Conservation (phyloP, 2,113 vertebrate species). For the Callithrix jacchus region DNA sequence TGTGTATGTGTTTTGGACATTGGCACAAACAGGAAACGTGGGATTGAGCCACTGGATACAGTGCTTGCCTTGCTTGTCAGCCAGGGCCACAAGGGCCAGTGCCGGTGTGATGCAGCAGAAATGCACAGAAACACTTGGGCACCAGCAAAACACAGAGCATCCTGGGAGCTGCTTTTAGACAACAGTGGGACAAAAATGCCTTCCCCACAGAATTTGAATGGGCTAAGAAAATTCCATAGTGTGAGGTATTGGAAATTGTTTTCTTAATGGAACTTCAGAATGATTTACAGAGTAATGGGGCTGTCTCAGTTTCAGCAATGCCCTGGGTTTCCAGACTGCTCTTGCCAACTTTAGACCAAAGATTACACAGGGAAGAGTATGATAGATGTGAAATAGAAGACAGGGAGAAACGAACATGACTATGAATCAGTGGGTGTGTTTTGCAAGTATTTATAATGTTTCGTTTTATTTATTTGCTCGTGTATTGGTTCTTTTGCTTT, state of each 20-base stretch:
- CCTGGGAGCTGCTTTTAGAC: background rate
- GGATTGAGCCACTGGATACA: slow-evolving; percentile 14
- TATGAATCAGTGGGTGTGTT: background rate
- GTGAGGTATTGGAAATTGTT: background rate
- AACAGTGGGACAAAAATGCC: background rate
- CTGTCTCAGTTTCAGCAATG: background rate
- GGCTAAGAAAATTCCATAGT: background rate
- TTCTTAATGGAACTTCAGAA: background rate
- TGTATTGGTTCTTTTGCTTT: background rate
- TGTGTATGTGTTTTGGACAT: slow-evolving; percentile 37
- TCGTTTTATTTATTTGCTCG: background rate
- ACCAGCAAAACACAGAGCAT: background rate
- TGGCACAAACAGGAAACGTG: slow-evolving; percentile 48
- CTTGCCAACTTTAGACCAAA: background rate
- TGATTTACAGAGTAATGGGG: background rate
- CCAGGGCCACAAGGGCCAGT: background rate
- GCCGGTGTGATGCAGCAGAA: slow-evolving; percentile 13
- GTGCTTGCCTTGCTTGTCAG: slow-evolving; percentile 29
- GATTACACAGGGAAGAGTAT: background rate
- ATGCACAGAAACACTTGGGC: background rate
- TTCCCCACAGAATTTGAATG: slow-evolving; percentile 1
- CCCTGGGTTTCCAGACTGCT: background rate
- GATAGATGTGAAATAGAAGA: background rate
- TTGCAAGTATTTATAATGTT: background rate
- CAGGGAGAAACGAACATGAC: background rate